Base-by-base conservation (phyloP, 2,113 vertebrate genomes). In the Heliornis fulica region DNA sequence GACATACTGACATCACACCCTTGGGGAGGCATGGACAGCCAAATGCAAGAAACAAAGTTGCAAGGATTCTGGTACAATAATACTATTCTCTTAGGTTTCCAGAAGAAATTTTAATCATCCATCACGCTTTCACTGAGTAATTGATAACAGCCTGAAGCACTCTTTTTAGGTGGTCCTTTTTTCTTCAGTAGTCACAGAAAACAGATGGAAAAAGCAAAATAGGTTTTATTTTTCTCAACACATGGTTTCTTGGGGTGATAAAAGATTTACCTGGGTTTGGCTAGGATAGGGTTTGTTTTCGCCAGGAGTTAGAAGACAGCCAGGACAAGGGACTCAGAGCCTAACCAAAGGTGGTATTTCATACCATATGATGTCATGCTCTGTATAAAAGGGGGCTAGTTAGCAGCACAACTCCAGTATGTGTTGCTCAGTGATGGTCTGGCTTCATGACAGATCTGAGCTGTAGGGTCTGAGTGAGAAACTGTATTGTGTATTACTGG, bases 221-320 rank as follows among this genome's bases (percentile, higher is more conserved):
- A 23, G 7, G 2, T 36, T 69, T 81, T 63, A 4, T 61, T 82
- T 87, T 87, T 69, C 18, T 75, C 15, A 26, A 7, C 9, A 38
- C 0, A 0, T 13, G 8, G 3, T 11, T 10, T 72, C 13, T 87
- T 64, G 34, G 5, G 5, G 1, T 71, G 10, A 40, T 18, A 43
- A 68, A 70, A 56, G 9, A 40, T 75, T 89, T 82, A 31, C 9
- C 46, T 46, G 46, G 46, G 46, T 46, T 22, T 46, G 46, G 20
- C 46, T 11, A 22, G 46, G 46, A 46, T 46, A 46, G 46, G 46
- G 46, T 46, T 46, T 21, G 22, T 46, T 46, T 46, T 22, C 46
- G 22, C 46, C 46, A 46, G 46, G 22, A 46, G 46, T 11, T 46
- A 22, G 46, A 21, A 46, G 46, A 46, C 46, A 46, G 5, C 46